These are phyloP conservation scores for Ypsolopha scabrella DNA, from an alignment of 2,888 invertebrate species.

Conservation along the genomic window DNA sequence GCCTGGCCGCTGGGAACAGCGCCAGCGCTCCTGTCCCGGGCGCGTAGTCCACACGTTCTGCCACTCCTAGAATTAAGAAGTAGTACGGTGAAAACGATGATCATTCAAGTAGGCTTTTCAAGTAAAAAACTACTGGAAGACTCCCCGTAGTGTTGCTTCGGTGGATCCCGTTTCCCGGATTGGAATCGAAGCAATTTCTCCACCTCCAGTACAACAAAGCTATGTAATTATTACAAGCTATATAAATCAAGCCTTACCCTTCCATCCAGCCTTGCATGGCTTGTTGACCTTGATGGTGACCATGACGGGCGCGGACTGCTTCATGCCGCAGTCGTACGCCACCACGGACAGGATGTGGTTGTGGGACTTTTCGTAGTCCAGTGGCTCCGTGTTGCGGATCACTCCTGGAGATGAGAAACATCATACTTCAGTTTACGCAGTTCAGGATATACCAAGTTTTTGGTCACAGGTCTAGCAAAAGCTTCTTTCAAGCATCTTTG, in stretches of 20 bases:
- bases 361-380: conserved; percentile 93
- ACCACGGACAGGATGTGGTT: conserved; percentile 97
- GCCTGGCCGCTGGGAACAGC: conserved; percentile 88
- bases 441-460: background rate
- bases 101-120: no score
- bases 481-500: no score
- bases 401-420: conserved; percentile 60
- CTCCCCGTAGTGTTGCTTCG: no score
- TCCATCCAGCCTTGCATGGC: conserved; percentile 83
- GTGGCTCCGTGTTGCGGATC: conserved; percentile 93
- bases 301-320: conserved; percentile 92
- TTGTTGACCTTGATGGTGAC: conserved; percentile 95
- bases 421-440: background rate
- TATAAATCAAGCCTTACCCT: conserved; percentile 63
- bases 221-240: background rate
- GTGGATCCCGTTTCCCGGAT: no score
- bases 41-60: conserved; percentile 88
- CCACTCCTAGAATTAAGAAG: conserved; percentile 67
- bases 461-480: no score
- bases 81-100: background rate
- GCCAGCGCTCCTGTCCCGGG: conserved; percentile 85
- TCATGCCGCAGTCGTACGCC: conserved; percentile 98
- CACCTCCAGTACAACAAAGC: background rate
- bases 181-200: no score
- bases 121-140: no score